Evolutionary conservation across 1,140 invertebrate genomes (phyloP).

Genomic region (Diachasma alloeum): DNA sequence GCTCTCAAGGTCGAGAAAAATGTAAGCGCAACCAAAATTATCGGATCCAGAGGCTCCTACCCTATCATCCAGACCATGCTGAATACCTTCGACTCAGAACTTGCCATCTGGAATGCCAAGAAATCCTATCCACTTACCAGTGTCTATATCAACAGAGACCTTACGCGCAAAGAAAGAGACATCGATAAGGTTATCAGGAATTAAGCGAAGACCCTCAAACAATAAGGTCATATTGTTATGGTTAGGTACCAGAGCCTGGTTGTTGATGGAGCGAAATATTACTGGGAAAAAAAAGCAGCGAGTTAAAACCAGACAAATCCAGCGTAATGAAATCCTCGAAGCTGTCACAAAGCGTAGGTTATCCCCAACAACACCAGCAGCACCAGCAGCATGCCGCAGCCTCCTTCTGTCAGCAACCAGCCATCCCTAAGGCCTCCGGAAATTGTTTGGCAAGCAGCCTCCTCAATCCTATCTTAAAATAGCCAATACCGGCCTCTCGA

Average conservation of each 20-base stretch:
- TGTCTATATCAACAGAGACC: neutral
- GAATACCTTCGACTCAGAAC: neutral
- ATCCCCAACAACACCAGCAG: neutral
- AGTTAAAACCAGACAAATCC: neutral
- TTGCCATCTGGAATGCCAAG: slow-evolving; percentile 7
- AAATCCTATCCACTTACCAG: neutral
- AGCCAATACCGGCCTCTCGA: neutral
- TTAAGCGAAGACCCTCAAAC: neutral
- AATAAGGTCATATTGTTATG: neutral
- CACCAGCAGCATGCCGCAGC: no score
- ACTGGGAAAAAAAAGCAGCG: neutral
- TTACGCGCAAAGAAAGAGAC: neutral
- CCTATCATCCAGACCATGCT: neutral
- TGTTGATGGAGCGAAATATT: neutral
- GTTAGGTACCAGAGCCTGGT: neutral
- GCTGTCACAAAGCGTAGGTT: no score
- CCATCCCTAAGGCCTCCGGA: no score
- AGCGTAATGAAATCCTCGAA: no score
- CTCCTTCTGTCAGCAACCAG: no score
- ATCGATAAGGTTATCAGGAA: neutral
- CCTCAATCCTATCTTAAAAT: neutral
- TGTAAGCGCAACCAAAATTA: neutral
- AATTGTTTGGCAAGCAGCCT: neutral
- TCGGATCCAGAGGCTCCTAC: neutral
- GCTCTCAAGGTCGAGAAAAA: neutral